Conservation (phyloP, 1,140 invertebrate species). For the Cydia strobilella region DNA sequence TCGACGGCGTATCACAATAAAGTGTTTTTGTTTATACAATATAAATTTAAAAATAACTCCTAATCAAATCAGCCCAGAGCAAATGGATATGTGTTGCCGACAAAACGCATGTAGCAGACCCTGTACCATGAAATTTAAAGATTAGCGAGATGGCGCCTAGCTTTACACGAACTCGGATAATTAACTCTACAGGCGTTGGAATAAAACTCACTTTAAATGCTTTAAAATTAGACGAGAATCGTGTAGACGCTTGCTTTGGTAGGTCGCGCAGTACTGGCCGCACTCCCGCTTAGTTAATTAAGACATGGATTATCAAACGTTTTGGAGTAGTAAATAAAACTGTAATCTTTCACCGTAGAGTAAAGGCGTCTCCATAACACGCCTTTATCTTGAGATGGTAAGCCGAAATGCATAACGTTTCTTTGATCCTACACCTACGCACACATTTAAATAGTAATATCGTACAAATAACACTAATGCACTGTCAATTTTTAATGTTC, state of each 20-base stretch:
- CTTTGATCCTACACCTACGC: conserved; percentile 75
- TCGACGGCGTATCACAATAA: conserved; percentile 39
- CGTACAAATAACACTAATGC: conserved; percentile 72
- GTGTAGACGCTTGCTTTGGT: conserved; percentile 32
- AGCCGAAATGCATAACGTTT: conserved; percentile 67
- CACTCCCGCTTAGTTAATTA: conserved; percentile 75
- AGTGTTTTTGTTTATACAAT: conserved; percentile 38
- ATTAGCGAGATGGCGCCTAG: conserved; percentile 20
- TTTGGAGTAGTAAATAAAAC: conserved; percentile 78
- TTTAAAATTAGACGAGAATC: conserved; percentile 12
- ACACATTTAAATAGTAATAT: conserved; percentile 67
- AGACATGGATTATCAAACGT: conserved; percentile 79
- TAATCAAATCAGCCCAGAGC: conserved; percentile 59
- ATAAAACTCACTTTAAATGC: conserved; percentile 44
- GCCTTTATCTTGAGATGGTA: conserved; percentile 68
- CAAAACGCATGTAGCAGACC: conserved; percentile 69
- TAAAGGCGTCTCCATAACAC: conserved; percentile 72
- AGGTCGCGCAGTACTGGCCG: conserved; percentile 51
- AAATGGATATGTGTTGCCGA: conserved; percentile 69
- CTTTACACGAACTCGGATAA: conserved; percentile 28
- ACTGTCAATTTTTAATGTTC: conserved; percentile 77
- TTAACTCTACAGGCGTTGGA: conserved; percentile 33
- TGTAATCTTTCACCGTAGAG: conserved; percentile 71
- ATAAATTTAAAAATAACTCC: conserved; percentile 54
- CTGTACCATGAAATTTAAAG: conserved; percentile 53